A percentile compares a stretch with the other conserved stretches of the same genome.
phyloP scores from a whole-genome alignment of 1,140 invertebrate genomes.

The Platyura marginata region DNA sequence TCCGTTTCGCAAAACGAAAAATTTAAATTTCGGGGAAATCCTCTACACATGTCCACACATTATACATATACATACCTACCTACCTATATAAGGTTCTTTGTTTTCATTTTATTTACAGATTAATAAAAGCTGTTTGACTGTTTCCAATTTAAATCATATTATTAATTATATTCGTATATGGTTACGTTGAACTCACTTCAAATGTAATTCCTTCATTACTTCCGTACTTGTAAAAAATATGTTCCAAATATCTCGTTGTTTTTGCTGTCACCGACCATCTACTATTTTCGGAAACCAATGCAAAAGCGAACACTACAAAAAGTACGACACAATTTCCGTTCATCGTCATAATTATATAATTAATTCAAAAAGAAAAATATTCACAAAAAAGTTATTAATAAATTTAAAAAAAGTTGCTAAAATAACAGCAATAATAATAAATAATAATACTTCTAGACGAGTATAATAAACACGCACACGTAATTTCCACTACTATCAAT shows the following conservation, averaged over 20 bases:
- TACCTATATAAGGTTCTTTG: background rate
- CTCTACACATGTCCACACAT: background rate
- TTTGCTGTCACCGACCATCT: background rate
- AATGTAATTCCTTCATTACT: conserved; percentile 35
- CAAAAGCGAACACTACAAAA: background rate
- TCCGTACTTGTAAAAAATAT: conserved; percentile 39
- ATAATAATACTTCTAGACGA: too few relatives aligned
- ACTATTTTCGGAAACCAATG: background rate
- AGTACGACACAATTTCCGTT: background rate
- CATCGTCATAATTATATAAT: background rate
- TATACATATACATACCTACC: background rate
- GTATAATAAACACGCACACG: too few relatives aligned
- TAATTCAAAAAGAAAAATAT: background rate
- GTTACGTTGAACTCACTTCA: conserved; percentile 29
- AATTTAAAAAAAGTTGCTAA: background rate
- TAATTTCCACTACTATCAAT: too few relatives aligned
- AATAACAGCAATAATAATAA: background rate
- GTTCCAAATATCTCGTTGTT: conserved; percentile 12
- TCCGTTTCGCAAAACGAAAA: too few relatives aligned
- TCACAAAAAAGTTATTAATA: background rate
- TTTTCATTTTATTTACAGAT: background rate
- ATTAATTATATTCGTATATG: too few relatives aligned
- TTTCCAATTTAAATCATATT: background rate
- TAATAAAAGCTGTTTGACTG: background rate
- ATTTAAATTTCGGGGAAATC: background rate